Evolutionary conservation across 1,140 invertebrate genomes (phyloP).

Genomic region (Polyergus mexicanus): DNA sequence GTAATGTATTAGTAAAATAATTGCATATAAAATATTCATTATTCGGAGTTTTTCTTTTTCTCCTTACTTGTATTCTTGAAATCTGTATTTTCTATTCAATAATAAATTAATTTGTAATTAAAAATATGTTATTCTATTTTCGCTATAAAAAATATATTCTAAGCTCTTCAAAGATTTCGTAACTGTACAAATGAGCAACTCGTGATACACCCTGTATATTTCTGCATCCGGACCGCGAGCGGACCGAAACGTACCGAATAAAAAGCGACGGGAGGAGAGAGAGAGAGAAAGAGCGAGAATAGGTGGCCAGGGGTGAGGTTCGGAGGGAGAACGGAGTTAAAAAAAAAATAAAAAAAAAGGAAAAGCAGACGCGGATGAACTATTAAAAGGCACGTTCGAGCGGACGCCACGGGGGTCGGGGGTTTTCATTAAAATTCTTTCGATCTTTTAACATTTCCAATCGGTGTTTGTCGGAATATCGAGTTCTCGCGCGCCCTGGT

Average conservation of each 20-base stretch:
- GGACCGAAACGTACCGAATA: conserved; percentile 72
- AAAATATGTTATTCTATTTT: neutral
- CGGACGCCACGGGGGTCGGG: conserved; percentile 66
- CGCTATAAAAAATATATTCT: neutral
- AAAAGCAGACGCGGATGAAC: conserved; percentile 76
- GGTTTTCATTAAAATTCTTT: conserved; percentile 79
- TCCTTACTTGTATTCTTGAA: neutral
- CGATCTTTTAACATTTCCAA: conserved; percentile 79
- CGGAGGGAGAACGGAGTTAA: conserved; percentile 30
- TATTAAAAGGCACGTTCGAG: conserved; percentile 78
- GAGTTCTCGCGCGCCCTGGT: conserved; percentile 74
- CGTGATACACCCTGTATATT: conserved; percentile 69
- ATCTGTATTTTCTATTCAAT: neutral
- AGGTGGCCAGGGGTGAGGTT: conserved; percentile 16
- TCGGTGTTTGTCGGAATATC: conserved; percentile 78
- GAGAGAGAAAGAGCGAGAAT: conserved; percentile 28
- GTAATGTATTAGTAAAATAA: neutral
- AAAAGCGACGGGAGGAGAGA: conserved; percentile 51
- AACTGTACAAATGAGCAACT: neutral
- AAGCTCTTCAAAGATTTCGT: neutral
- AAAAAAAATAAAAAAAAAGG: conserved; percentile 57
- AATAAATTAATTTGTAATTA: neutral
- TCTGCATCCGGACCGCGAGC: conserved; percentile 72
- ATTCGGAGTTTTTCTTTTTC: neutral
- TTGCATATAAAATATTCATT: neutral